Base-by-base conservation (phyloP, 2,797 vertebrate species). In the Tenualosa thibaudeaui region DNA sequence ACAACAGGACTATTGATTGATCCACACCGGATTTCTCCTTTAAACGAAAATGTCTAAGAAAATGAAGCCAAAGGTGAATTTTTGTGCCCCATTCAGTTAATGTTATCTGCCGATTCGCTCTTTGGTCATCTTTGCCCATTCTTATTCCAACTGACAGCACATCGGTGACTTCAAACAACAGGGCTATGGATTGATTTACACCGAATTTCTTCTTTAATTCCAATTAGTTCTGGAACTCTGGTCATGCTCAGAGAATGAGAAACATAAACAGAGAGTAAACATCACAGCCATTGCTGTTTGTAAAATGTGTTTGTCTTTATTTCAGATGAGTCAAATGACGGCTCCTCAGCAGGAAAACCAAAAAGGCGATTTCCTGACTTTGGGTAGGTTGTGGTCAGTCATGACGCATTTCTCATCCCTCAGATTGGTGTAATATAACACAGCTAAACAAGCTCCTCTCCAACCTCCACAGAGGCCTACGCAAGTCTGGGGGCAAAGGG, bases 361-460 rank as follows among this genome's bases (percentile, higher is more conserved):
- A 98, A 96, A 94, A 94, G 97, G 90, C 93, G 97, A 91, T 98
- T 98, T 93, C 97, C 97, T 91, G 97, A 98, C 92, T 98, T 98
- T 94, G 97, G 97, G 97, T 97, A 93, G 88, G 94, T 89, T 56
- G 81, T 82, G 3, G 37, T 54, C 56, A 62, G n/a, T 26, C 56
- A 51, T 88, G 15, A 0, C 43, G 22, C 68, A 75, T 75, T 12
- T 75, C 0, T 5, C 31, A 75, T 75, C 31, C 31, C 68, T 75
- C 12, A 75, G 81, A 62, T 65, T 56, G 58, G 24, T 84, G 13
- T 43, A 13, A 85, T 83, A 60, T 4, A 75, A 68, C 85, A 4
- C 85, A 58, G 5, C 26, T 54, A 22, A 24, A 82, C 40, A 43
- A 10, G 31, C 12, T 43, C 12, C 40, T 75, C 0, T 75, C 15